Evolutionary conservation across 2,888 invertebrate species (phyloP).

Genomic region (Colletes collaris): DNA sequence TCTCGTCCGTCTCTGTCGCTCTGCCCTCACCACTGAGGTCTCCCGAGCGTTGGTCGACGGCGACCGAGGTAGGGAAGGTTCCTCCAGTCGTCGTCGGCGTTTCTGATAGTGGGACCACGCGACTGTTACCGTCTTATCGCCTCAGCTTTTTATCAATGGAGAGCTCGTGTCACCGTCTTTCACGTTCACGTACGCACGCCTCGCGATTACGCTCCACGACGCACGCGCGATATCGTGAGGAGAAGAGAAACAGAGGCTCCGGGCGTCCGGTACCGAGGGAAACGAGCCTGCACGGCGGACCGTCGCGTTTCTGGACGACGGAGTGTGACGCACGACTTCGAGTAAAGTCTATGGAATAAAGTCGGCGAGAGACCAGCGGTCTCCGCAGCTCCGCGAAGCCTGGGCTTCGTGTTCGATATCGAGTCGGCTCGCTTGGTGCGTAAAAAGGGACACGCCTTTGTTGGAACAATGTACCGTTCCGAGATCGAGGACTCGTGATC

Average conservation of each 20-base stretch:
- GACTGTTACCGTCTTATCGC: conserved; percentile 61
- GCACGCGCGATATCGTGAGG: conserved; percentile 69
- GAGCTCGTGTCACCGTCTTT: conserved; percentile 64
- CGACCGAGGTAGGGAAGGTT: conserved; percentile 53
- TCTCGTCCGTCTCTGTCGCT: conserved; percentile 18
- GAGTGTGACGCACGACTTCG: conserved; percentile 16
- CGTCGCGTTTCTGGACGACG: conserved; percentile 27
- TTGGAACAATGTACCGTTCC: conserved; percentile 1
- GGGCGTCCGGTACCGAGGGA: conserved; percentile 21
- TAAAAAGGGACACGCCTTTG: not conserved
- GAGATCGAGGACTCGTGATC: not conserved
- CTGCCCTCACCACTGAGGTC: conserved; percentile 52
- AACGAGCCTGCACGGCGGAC: conserved; percentile 25
- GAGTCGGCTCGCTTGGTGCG: not conserved
- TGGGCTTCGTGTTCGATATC: conserved; percentile 5
- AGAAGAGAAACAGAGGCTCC: conserved; percentile 42
- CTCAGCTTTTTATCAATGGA: conserved; percentile 69
- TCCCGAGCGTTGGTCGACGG: conserved; percentile 39
- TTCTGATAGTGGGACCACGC: conserved; percentile 69
- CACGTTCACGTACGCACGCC: conserved; percentile 71
- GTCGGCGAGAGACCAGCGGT: not conserved
- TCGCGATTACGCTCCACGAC: conserved; percentile 67
- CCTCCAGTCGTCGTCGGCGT: conserved; percentile 73
- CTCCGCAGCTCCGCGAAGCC: too few species aligned
- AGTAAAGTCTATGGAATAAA: conserved; percentile 33